These are phyloP conservation scores for Cettia cetti DNA, from an alignment of 2,113 vertebrate genomes.

Conservation along the genomic window DNA sequence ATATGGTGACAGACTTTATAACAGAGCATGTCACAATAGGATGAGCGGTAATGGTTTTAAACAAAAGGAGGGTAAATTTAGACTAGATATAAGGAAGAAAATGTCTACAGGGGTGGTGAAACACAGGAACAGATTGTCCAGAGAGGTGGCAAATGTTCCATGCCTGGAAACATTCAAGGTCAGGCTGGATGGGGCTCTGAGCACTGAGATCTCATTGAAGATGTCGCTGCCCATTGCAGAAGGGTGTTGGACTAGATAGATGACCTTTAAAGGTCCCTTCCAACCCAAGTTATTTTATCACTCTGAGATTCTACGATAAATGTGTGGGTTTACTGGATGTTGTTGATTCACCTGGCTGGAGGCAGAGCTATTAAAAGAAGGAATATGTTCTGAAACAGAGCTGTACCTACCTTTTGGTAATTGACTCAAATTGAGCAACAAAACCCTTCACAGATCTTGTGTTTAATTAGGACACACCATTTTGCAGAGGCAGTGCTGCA, in stretches of 20 bases:
- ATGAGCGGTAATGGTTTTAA: neutral
- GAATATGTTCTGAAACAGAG: neutral
- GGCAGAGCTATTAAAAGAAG: neutral
- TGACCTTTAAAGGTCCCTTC: neutral
- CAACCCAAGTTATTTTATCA: neutral
- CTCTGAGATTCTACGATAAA: neutral
- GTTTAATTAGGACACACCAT: neutral
- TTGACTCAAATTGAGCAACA: neutral
- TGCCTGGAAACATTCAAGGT: neutral
- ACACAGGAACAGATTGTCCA: neutral
- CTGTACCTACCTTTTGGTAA: neutral
- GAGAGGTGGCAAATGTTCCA: neutral
- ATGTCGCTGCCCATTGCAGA: neutral
- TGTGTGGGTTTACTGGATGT: neutral
- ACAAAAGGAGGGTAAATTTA: neutral
- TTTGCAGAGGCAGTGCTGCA: neutral
- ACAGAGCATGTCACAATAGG: no score
- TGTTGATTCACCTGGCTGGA: neutral
- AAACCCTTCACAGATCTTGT: neutral
- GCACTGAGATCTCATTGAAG: neutral
- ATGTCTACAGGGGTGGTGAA: neutral
- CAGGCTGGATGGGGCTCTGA: neutral
- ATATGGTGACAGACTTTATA: neutral
- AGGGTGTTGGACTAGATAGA: rapidly evolving
- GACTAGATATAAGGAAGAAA: neutral